Evolutionary conservation across 2,888 invertebrate genomes (phyloP), one percentile per base, ranked within the genome.

Genomic region (Cryptocephalus primarius): DNA sequence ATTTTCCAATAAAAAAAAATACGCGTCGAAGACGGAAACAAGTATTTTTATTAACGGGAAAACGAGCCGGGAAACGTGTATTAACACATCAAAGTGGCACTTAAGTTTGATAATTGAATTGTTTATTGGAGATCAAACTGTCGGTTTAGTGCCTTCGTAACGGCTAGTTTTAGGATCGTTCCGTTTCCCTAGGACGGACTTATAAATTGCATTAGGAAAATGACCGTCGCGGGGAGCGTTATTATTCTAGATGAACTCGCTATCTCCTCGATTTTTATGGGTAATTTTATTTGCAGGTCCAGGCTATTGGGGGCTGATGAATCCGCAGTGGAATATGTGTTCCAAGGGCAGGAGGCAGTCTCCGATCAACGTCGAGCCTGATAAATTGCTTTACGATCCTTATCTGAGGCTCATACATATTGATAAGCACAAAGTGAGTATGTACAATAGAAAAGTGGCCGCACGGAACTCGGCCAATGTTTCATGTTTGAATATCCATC

Each of bases 291-390:
- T 75, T 74, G 2, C 77, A 93, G 97, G 97, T 73, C 95, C 96
- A 42, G 88, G 89, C 47, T 96, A 94, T 75, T 97, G 97, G 97
- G 96, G 97, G 48, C 79, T 94, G 58, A 90, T 96, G 75, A 96
- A 96, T 76, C 92, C 93, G 10, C 93, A 95, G 70, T 97, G 97
- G 97, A 87, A 86, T 66, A 85, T 97, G 80, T 97, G 97, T 77
- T 90, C 87, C 73, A 92, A 92, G 71, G 97, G 97, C 40, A 80
- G 90, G 52, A 80, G 94, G 53, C 97, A 97, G 73, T 95, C 95
- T 53, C 97, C 97, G 2, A 91, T 99, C 67, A 92, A 97, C 75
- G 85, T 99, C 57, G 94, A 96, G 65, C 96, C 97, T 2, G 85
- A 87, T 62, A 88, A 89, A 68, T 76, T 99, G 54, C 82, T 97